phyloP scores from a whole-genome alignment of 2,888 invertebrate genomes.

The Morinoia aosen region DNA sequence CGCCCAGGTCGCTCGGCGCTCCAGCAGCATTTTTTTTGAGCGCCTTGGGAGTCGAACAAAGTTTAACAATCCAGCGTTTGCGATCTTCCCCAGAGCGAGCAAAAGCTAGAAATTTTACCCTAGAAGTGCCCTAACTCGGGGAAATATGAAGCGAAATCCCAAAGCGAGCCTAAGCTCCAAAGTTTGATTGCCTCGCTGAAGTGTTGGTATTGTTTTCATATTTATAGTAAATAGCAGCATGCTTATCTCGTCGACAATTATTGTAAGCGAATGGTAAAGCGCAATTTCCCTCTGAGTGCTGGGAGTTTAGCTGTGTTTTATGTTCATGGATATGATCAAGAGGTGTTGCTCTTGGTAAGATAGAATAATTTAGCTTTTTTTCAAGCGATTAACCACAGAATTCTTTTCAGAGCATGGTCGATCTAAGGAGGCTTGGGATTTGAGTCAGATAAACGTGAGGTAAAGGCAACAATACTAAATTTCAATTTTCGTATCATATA shows the following conservation, averaged over 20 bases:
- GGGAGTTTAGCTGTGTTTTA: not conserved
- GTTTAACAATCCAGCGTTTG: not conserved
- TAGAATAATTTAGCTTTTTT: not conserved
- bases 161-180: not conserved
- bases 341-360: not conserved
- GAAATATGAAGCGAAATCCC: constrained; percentile 27
- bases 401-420: not conserved
- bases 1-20: not conserved
- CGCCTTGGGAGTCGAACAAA: not conserved
- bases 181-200: constrained; percentile 22
- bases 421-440: too few species aligned
- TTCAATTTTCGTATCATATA: too few species aligned
- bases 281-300: not conserved
- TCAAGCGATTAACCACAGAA: not conserved
- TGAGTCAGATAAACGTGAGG: too few species aligned
- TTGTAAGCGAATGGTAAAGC: not conserved
- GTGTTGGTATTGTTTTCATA: not conserved
- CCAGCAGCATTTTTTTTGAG: not conserved
- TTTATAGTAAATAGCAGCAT: not conserved
- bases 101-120: not conserved
- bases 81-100: not conserved
- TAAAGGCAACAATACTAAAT: too few species aligned
- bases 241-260: not conserved
- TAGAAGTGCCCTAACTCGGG: not conserved
- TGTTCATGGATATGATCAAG: not conserved